phyloP scores from a whole-genome alignment of 2,797 vertebrate species.

The Poeciliopsis gracilis region DNA sequence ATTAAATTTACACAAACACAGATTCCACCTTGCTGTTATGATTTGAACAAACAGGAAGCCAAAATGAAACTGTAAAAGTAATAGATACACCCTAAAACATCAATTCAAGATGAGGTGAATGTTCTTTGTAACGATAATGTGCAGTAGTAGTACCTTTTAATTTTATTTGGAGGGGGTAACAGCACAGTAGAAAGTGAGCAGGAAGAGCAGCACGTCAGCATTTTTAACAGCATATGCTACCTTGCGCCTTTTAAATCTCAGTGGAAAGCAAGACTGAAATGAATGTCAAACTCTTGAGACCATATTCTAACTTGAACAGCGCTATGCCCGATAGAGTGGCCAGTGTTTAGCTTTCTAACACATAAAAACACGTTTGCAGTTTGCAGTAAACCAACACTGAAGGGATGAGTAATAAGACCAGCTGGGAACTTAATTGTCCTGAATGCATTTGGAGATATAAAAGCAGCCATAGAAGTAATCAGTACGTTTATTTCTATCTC shows the following conservation, averaged over 20 bases:
- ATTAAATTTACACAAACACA: background rate
- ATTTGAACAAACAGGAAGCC: background rate
- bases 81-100: background rate
- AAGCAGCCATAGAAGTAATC: constrained; percentile 11
- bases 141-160: background rate
- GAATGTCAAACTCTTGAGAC: background rate
- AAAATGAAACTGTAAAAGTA: background rate
- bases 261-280: background rate
- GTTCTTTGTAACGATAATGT: no score
- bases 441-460: background rate
- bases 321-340: background rate
- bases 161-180: background rate
- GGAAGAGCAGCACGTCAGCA: background rate
- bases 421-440: constrained; percentile 3
- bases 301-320: background rate
- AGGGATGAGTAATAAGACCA: constrained; percentile 1
- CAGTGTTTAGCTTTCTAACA: constrained; percentile 5
- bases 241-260: background rate
- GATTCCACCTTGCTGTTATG: background rate
- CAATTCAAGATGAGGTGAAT: background rate
- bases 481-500: constrained; percentile 7
- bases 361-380: background rate
- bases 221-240: background rate
- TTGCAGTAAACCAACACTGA: constrained; percentile 2
- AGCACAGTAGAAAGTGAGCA: background rate